Conservation (phyloP, 2,113 vertebrate species). For the Enhydra lutris region DNA sequence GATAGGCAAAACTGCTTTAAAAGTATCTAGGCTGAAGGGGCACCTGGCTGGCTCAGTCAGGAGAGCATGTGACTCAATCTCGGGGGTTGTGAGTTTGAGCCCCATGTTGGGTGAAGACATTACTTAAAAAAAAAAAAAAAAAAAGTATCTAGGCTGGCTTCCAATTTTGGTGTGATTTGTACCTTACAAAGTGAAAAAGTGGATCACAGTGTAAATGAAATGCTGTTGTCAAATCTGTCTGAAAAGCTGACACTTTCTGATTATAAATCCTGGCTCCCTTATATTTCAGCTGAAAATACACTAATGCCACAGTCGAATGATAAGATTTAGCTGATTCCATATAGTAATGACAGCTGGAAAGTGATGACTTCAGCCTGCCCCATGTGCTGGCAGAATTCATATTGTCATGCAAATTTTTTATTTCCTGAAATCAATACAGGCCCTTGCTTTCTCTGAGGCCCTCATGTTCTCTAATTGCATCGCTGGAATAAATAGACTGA, state of each 20-base stretch:
- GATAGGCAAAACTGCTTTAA: background rate
- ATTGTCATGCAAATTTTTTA: slow-evolving; percentile 66
- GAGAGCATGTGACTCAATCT: background rate
- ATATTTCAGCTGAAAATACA: slow-evolving; percentile 49
- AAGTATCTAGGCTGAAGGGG: background rate
- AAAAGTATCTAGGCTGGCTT: background rate
- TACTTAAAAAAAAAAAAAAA: background rate
- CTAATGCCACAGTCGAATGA: background rate
- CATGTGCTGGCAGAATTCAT: slow-evolving; percentile 13
- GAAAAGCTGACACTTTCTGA: slow-evolving; percentile 24
- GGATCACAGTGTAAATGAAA: slow-evolving; percentile 31
- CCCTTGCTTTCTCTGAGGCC: background rate
- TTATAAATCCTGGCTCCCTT: slow-evolving; percentile 31
- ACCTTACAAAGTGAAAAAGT: slow-evolving; percentile 12
- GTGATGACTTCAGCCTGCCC: slow-evolving; percentile 17
- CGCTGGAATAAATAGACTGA: slow-evolving; percentile 56
- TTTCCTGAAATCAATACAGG: slow-evolving; percentile 57
- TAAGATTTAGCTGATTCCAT: slow-evolving; percentile 47
- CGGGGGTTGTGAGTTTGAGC: background rate
- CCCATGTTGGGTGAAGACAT: background rate
- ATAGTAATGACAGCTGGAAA: slow-evolving; percentile 59
- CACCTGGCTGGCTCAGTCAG: background rate
- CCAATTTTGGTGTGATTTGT: background rate
- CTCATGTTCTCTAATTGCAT: slow-evolving; percentile 53
- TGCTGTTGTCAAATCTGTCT: slow-evolving; percentile 16